Base-by-base conservation (phyloP, 1,140 invertebrate species). In the Pachypsylla venusta region DNA sequence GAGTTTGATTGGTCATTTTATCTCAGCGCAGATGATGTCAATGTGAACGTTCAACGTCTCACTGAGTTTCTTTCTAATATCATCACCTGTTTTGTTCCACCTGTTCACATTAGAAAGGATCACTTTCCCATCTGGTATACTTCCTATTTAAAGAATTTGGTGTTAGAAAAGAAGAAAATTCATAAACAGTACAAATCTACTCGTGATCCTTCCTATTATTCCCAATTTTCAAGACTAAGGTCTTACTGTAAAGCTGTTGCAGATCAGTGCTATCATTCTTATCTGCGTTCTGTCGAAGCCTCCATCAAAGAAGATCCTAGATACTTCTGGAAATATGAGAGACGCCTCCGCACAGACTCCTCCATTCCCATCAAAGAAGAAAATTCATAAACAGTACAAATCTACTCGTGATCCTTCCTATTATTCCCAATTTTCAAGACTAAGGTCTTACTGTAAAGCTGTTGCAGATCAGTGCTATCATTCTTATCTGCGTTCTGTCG, bases 1-100 rank as follows among this genome's bases (percentile, higher is more conserved):
- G n/a, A 48, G 4, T 48, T 48, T 48, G 42, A 48, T n/a, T 48
- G 42, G 42, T 22, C 42, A 48, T 48, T 22, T 48, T 48, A 48
- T 48, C n/a, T 48, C 16, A 10, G 7, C n/a, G 4, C 42, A 19
- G 7, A n/a, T 48, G 22, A 5, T n/a, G 16, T 48, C n/a, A 22
- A 48, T 5, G 42, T 19, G 4, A 48, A 48, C 22, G 42, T 48
- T n/a, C 4, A n/a, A 48, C 16, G 16, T 5, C 22, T 48, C n/a
- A 48, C 16, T 48, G 42, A 48, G 7, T 48, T 48, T 22, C 16
- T 48, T n/a, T 48, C 42, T n/a, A 48, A 48, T 48, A n/a, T 48
- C n/a, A 48, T 48, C 5, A 48, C 16, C 7, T n/a, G 16, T 4
- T 48, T 48, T n/a, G 42, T 48, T 48, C 42, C 42, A 7, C 16